Evolutionary conservation across 2,888 invertebrate species (phyloP), one percentile per base, ranked within the genome.

Genomic region (Netelia inedita): DNA sequence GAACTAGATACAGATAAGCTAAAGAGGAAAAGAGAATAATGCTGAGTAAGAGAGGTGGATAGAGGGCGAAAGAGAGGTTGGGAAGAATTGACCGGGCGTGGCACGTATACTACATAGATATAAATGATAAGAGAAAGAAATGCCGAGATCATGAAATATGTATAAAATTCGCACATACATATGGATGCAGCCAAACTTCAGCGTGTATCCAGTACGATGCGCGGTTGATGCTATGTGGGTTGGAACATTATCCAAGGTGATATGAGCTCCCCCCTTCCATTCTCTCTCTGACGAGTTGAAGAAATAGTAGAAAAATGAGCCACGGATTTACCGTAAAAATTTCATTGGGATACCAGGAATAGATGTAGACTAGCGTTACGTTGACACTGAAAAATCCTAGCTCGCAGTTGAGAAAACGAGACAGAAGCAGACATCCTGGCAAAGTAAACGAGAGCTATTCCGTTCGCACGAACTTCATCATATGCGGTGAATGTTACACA

Each of bases 111-210:
- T 35, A 35, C 35, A 3, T 35, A 35, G 35, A 2, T n/a, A 35
- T 41, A 11, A 35, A 50, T 73, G 68, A 11, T 41, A 3, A 35
- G 35, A 35, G 57, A 80, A 43, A 43, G 46, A 46, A 72, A 73
- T 79, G 66, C 53, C 68, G 68, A 53, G 71, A 79, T 68, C 79
- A 88, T 89, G 87, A 87, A 88, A 89, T 87, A 88, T 88, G 87
- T 87, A 87, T 86, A 84, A 88, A 87, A 81, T 82, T 55, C 21
- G 41, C 19, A 19, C 81, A 87, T 87, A 83, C 86, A 88, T 86
- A 87, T 87, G 84, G 69, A 88, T 87, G 82, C 55, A 50, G 61
- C 21, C 46, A 61, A 76, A 76, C 35, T 82, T 82, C 59, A 46
- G 46, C 35, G 46, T 35, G 55, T 57, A 57, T 10, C 53, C 61